Percentiles rank a stretch among this genome's conserved stretches.
Evolutionary conservation across 2,797 vertebrate species (phyloP).

Genomic region (Peromyscus nudipes): DNA sequence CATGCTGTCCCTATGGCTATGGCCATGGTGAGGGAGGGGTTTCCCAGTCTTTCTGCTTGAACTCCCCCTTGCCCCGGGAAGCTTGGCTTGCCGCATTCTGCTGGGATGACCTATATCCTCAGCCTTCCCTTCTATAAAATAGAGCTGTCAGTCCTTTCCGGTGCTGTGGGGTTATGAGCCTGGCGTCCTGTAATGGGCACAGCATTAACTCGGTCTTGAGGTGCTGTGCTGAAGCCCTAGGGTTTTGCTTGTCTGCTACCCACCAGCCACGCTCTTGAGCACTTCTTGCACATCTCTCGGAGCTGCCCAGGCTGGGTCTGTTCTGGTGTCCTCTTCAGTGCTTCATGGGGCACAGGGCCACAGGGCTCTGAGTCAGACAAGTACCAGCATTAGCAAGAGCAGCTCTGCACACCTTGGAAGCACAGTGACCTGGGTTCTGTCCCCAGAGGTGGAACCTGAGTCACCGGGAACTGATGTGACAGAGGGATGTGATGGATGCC

Average conservation of each 20-base stretch:
- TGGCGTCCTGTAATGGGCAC: not conserved
- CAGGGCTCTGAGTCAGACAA: not conserved
- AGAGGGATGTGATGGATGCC: not conserved
- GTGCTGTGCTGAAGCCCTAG: not conserved
- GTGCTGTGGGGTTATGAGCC: not conserved
- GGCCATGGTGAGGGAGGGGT: not conserved
- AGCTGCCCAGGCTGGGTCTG: not conserved
- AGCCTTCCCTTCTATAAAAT: slow-evolving; percentile 1
- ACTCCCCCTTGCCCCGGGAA: not conserved
- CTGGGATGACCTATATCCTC: not conserved
- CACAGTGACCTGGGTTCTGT: not conserved
- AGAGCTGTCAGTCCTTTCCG: not conserved
- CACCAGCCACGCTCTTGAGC: rapidly evolving
- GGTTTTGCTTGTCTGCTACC: not conserved
- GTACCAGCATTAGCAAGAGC: not conserved
- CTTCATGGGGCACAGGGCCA: rapidly evolving
- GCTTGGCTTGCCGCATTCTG: not conserved
- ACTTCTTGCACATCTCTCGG: rapidly evolving
- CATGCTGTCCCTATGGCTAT: not conserved
- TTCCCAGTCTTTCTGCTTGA: not conserved
- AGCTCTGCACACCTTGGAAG: not conserved
- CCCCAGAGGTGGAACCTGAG: not conserved
- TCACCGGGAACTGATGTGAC: not conserved
- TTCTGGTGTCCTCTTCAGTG: not conserved
- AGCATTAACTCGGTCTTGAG: not conserved